These are phyloP conservation scores for Cichladusa arquata DNA, from an alignment of 2,113 vertebrate genomes.

Conservation along the genomic window DNA sequence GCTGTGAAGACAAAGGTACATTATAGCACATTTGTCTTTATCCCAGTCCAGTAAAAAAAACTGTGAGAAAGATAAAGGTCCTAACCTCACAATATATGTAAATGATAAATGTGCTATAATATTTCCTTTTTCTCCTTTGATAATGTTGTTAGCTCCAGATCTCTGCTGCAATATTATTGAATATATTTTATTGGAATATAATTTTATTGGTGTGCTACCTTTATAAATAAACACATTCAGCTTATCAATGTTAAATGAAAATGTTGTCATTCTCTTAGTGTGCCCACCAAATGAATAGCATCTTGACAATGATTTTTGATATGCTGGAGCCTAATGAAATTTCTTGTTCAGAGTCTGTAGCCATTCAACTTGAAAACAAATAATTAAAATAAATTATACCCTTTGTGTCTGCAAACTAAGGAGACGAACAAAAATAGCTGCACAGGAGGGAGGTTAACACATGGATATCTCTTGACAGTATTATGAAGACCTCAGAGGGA, in stretches of 20 bases:
- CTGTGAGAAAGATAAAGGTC: slow-evolving; percentile 7
- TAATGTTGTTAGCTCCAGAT: slow-evolving; percentile 7
- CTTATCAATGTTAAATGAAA: not conserved
- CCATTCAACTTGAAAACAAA: slow-evolving; percentile 70
- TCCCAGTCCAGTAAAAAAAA: slow-evolving; percentile 29
- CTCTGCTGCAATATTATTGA: not conserved
- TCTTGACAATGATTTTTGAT: not conserved
- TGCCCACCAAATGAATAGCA: not conserved
- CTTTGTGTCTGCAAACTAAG: slow-evolving; percentile 42
- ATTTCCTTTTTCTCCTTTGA: not conserved
- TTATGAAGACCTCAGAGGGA: slow-evolving; percentile 49
- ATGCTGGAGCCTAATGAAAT: not conserved
- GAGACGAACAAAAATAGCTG: slow-evolving; percentile 64
- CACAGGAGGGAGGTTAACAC: slow-evolving; percentile 38
- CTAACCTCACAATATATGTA: slow-evolving; percentile 39
- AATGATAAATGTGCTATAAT: slow-evolving; percentile 45
- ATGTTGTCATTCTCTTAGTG: not conserved
- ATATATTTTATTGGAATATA: not conserved
- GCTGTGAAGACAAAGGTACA: slow-evolving; percentile 4
- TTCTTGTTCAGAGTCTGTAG: slow-evolving; percentile 49
- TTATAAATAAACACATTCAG: slow-evolving; percentile 32
- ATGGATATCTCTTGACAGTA: slow-evolving; percentile 64
- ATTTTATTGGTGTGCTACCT: not conserved
- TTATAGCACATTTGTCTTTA: slow-evolving; percentile 37
- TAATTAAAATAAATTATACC: slow-evolving; percentile 76